A percentile compares a stretch with the other conserved stretches of the same genome.
phyloP scores from a whole-genome alignment of 2,888 invertebrate species.

The Spodoptera exigua region DNA sequence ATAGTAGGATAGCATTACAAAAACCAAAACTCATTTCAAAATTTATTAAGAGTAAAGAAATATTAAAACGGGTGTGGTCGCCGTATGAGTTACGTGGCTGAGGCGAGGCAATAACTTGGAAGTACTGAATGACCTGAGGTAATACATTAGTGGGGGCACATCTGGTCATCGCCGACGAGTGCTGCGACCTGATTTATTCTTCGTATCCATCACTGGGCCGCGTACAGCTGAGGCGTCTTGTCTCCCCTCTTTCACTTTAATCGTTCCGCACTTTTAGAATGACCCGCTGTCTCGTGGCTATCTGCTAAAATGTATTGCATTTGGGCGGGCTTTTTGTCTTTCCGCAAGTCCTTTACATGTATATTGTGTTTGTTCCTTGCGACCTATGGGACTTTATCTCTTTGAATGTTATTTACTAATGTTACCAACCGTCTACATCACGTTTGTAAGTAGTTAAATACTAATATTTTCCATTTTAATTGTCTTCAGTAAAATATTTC shows the following conservation, averaged over 20 bases:
- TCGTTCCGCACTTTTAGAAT: conserved; percentile 72
- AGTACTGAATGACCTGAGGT: conserved; percentile 70
- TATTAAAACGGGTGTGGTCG: conserved; percentile 17
- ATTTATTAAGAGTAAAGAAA: conserved; percentile 13
- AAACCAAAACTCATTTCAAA: conserved; percentile 5
- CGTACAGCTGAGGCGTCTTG: conserved; percentile 80
- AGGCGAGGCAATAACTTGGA: conserved; percentile 62
- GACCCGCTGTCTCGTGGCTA: conserved; percentile 68
- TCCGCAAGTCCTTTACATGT: conserved; percentile 19
- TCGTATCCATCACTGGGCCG: conserved; percentile 82
- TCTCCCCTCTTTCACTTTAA: conserved; percentile 73
- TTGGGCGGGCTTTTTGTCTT: conserved; percentile 31
- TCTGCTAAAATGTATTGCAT: conserved; percentile 45
- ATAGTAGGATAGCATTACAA: background rate
- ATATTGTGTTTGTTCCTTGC: conserved; percentile 20
- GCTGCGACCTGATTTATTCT: conserved; percentile 85
- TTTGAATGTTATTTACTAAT: background rate
- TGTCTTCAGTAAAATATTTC: conserved; percentile 14
- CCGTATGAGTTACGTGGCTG: conserved; percentile 24
- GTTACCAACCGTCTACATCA: too few relatives aligned
- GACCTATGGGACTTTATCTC: conserved; percentile 6
- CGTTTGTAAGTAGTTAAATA: too few relatives aligned
- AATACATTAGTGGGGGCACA: conserved; percentile 76
- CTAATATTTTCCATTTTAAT: conserved; percentile 8
- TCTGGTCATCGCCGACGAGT: conserved; percentile 78